Evolutionary conservation across 2,888 invertebrate species (phyloP).

Genomic region (Apodemia mormo): DNA sequence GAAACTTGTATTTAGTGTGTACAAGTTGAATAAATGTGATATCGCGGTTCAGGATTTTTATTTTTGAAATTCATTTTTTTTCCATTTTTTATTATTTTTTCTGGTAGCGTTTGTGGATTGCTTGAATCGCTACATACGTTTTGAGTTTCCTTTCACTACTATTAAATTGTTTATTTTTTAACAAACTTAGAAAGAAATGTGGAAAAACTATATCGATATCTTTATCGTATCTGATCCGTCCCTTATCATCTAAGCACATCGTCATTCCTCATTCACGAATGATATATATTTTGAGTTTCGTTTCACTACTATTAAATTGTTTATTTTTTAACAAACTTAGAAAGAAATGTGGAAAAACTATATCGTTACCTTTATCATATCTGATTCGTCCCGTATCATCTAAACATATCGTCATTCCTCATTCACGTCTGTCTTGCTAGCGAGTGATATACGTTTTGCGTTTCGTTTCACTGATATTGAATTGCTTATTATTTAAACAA

Average conservation of each 20-base stretch:
- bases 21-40: too few relatives aligned
- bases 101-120: too few relatives aligned
- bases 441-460: conserved; percentile 40
- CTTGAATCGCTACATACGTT: too few relatives aligned
- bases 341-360: conserved; percentile 21
- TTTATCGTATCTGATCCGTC: conserved; percentile 20
- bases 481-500: too few relatives aligned
- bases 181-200: too few relatives aligned
- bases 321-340: conserved; percentile 26
- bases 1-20: too few relatives aligned
- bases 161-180: conserved; percentile 41
- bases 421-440: conserved; percentile 47
- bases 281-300: background rate
- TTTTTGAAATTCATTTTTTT: too few relatives aligned
- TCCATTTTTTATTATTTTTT: too few relatives aligned
- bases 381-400: conserved; percentile 30
- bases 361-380: background rate
- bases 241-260: conserved; percentile 19
- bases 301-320: background rate
- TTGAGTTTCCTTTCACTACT: conserved; percentile 34
- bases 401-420: conserved; percentile 42
- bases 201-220: background rate
- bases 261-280: too few relatives aligned
- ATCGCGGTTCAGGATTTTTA: too few relatives aligned
- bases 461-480: too few relatives aligned